Base-by-base conservation (phyloP, 2,888 invertebrate genomes). In the Lutraria lutraria region DNA sequence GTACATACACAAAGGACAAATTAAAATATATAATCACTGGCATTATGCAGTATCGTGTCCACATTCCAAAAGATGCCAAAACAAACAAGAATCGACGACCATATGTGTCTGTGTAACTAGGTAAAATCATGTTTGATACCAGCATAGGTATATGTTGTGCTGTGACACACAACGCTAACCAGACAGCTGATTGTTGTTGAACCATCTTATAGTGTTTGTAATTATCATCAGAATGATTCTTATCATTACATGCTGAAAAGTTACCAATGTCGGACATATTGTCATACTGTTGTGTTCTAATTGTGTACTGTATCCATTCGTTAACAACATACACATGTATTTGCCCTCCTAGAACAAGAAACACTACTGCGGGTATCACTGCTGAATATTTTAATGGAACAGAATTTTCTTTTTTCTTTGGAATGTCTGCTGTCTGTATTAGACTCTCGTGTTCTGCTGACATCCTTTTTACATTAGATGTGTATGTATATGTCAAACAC, bases 51-150 rank as follows among this genome's bases (percentile, higher is more conserved):
- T 34, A 52, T 56, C 81, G 56, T 4, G 85, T 52, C n/a, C 83
- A 85, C 53, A 89, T 63, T 31, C 89, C 87, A 8, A 88, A 29
- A 19, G 87, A 81, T 13, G 85, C 76, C 21, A 92, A 25, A 16
- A 92, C 83, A 53, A 92, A 88, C 13, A 92, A 76, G 82, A 88
- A 91, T 31, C 81, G 85, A 10, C 92, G 63, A 56, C 92, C 92
- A 81, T 83, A 88, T 0, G 88, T 54, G 72, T 92, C 92, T 1
- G 92, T 86, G 34, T 85, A 88, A 29, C 84, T 85, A 13, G 91
- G 87, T 13, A 88, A 52, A 12, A 92, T 63, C 21, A 89, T 31
- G 72, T 52, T 83, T 8, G 88, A 52, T 21, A 92, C 34, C n/a
- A 90, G 34, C 53, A 81, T 79, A 10, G 91, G 89, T 34, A 86